phyloP scores from a whole-genome alignment of 1,140 invertebrate species.

The Rhyacophila brunnea region DNA sequence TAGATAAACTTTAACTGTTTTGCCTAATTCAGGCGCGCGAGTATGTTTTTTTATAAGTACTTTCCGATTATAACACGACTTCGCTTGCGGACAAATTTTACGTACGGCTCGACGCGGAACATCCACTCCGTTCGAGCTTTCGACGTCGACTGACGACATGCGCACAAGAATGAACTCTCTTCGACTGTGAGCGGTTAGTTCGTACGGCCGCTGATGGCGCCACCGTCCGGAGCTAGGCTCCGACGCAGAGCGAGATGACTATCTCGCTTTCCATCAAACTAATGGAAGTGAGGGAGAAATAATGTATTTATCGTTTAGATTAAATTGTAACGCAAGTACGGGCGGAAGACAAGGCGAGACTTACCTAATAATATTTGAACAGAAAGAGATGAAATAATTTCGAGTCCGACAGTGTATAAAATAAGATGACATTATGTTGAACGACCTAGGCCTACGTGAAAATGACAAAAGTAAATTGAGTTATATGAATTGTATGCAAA shows the following conservation, averaged over 20 bases:
- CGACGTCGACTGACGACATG: constrained; percentile 13
- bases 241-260: not conserved
- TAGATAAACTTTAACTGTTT: too few relatives aligned
- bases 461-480: constrained; percentile 23
- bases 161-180: constrained; percentile 1
- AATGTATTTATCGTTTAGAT: constrained; percentile 15
- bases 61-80: constrained; percentile 15
- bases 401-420: constrained; percentile 11
- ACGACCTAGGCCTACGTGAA: constrained; percentile 22
- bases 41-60: not conserved
- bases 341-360: not conserved
- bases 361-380: not conserved
- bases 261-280: not conserved
- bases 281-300: constrained; percentile 12
- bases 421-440: constrained; percentile 18
- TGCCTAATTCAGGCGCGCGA: too few relatives aligned
- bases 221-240: constrained; percentile 4
- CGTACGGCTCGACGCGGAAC: not conserved
- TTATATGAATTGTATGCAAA: not conserved
- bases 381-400: not conserved
- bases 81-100: not conserved
- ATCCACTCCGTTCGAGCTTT: constrained; percentile 3
- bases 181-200: not conserved
- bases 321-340: constrained; percentile 18
- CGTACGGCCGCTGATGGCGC: constrained; percentile 7